Conservation (phyloP, 2,888 invertebrate genomes). For the Epirrhoe tristata region DNA sequence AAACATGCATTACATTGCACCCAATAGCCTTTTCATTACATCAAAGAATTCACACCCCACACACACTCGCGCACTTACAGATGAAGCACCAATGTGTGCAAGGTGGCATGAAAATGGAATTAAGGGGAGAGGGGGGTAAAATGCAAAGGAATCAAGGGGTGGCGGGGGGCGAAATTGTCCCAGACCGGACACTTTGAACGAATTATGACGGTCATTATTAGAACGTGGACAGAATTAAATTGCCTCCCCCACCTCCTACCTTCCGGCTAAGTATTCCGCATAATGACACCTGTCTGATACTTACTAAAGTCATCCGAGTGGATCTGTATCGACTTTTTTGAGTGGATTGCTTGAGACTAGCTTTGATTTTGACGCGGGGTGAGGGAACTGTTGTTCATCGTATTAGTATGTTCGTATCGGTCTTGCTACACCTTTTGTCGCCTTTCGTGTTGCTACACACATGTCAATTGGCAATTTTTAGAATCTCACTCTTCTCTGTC, state of each 20-base stretch:
- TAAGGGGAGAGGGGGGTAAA: constrained; percentile 70
- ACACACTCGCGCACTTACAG: constrained; percentile 53
- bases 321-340: constrained; percentile 41
- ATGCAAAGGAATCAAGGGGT: constrained; percentile 82
- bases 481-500: too few relatives aligned
- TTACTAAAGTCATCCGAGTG: constrained; percentile 71
- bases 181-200: constrained; percentile 87
- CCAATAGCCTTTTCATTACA: constrained; percentile 29
- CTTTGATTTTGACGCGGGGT: constrained; percentile 11
- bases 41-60: constrained; percentile 39
- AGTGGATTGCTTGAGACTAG: constrained; percentile 30
- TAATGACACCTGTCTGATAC: constrained; percentile 83
- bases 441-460: too few relatives aligned
- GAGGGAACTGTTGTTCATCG: neutral
- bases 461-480: too few relatives aligned
- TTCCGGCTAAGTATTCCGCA: constrained; percentile 82
- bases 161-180: constrained; percentile 76
- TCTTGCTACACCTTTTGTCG: neutral
- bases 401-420: neutral
- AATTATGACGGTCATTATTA: constrained; percentile 88
- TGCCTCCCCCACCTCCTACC: constrained; percentile 77
- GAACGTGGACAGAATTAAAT: constrained; percentile 87
- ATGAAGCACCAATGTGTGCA: constrained; percentile 78
- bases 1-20: constrained; percentile 8
- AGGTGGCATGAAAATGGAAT: constrained; percentile 84